These are phyloP conservation scores for Crematogaster levior DNA, from an alignment of 2,888 invertebrate genomes.

Conservation along the genomic window DNA sequence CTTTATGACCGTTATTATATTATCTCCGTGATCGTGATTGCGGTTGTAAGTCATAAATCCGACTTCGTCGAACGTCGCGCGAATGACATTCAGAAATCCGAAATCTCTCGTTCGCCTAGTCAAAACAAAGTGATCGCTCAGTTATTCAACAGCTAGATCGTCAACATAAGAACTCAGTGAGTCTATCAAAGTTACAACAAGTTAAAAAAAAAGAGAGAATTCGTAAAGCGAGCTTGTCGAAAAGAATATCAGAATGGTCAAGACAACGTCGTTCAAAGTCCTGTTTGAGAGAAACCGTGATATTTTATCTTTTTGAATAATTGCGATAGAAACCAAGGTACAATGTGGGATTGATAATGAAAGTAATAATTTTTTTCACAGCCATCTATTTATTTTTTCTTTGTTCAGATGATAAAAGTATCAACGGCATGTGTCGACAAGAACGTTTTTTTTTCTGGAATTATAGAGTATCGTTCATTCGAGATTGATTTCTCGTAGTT, in stretches of 20 bases:
- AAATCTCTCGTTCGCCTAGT: too few relatives aligned
- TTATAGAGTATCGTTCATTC: neutral
- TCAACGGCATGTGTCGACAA: too few relatives aligned
- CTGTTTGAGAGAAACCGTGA: neutral
- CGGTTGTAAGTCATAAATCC: neutral
- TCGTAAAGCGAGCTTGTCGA: too few relatives aligned
- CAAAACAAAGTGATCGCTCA: too few relatives aligned
- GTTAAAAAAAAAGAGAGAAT: too few relatives aligned
- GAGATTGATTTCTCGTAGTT: neutral
- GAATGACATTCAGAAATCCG: neutral
- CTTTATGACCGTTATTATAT: neutral
- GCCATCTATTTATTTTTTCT: neutral
- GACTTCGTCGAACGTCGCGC: neutral
- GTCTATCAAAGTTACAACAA: too few relatives aligned
- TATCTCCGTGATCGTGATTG: neutral
- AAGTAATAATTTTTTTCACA: neutral
- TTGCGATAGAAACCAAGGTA: neutral
- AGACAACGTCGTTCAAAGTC: too few relatives aligned
- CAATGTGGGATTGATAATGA: neutral
- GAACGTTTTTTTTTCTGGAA: too few relatives aligned
- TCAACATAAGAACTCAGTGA: too few relatives aligned
- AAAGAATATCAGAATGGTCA: too few relatives aligned
- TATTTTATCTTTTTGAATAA: neutral
- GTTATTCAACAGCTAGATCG: too few relatives aligned
- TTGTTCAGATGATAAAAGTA: too few relatives aligned